Evolutionary conservation across 2,888 invertebrate species (phyloP), one percentile per base, ranked within the genome.

Genomic region (Ptilodon capucinus): DNA sequence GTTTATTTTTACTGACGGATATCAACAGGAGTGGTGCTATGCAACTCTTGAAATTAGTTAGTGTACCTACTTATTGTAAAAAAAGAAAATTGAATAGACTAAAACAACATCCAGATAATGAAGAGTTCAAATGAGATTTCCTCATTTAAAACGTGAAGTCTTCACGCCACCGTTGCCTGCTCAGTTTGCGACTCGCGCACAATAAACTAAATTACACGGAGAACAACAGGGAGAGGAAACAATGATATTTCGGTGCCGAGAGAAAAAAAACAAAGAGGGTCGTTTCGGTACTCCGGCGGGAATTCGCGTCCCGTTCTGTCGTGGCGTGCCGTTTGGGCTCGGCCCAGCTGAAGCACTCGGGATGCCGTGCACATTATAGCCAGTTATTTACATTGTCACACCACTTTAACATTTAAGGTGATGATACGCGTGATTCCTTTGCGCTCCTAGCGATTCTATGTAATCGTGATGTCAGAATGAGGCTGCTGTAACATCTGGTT

Each of bases 181-280:
- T 71, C 74, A 72, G 76, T 75, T 73, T 71, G 75, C 75, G 76
- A 81, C 76, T 81, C 75, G 74, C 73, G 72, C 76, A 80, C 77
- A 82, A 84, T 84, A 85, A 86, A 85, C 76, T 81, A 81, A 85
- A 86, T 86, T 85, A 86, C 82, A 63, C 64, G 43, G 77, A 79
- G 78, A 82, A 81, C 79, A 81, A 81, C 78, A 70, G 69, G 65
- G 67, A 77, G 65, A 65, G 64, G 76, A 76, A 78, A 80, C 83
- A 84, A 86, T 85, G 80, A 85, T 86, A 85, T 85, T 87, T 83
- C 76, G 78, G 81, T 74, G 76, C 74, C 72, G 68, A 77, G 78
- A 13, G 6, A 13, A 74, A 84, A 86, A 87, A 88, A 87, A 82
- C 78, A 82, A n/a, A 81, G 80, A 81, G 81, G 84, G 83, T 80